Base-by-base conservation (phyloP, 2,113 vertebrate genomes). In the Thinocorus orbignyianus region DNA sequence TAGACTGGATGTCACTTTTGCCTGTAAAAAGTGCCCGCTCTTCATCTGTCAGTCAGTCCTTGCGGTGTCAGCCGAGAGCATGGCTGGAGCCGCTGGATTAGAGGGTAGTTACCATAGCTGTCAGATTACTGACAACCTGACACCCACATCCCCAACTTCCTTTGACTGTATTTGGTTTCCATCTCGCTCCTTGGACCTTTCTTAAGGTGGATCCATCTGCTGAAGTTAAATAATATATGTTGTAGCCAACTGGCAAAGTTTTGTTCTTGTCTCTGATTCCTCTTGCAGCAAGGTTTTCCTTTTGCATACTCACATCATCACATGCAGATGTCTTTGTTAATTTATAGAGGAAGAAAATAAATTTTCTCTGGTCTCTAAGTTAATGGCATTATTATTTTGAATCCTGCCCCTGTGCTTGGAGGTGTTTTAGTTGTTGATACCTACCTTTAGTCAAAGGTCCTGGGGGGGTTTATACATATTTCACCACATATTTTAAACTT, bases 71-170 rank as follows among this genome's bases (percentile, higher is more conserved):
- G 99, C 98, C 72, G 95, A 98, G 99, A 99, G 99, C 99, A 90
- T 99, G 99, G 99, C 99, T 99, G 99, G 98, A 99, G 99, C 99
- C 97, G 98, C 99, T 99, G 99, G 99, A 99, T 99, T 99, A 99
- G 99, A 99, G 99, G 99, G 99, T 99, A 99, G 99, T 99, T 99
- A 99, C 99, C 99, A 99, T 95, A 99, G 99, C 99, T 99, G 99
- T 99, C 99, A 99, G 98, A 99, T 99, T 99, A 98, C 99, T 99
- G 99, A 99, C 99, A 99, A 99, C 98, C 99, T 99, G 99, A 99
- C 99, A 99, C 99, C 99, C 99, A 98, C 98, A 98, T 98, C 98
- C 98, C 98, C 98, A 99, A 99, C 99, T 99, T 99, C 98, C 98
- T 99, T 98, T 99, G 98, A 95, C 97, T 98, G 97, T 97, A 98